Base-by-base conservation (phyloP, 1,140 invertebrate species). In the Hydropsyche tenuis region DNA sequence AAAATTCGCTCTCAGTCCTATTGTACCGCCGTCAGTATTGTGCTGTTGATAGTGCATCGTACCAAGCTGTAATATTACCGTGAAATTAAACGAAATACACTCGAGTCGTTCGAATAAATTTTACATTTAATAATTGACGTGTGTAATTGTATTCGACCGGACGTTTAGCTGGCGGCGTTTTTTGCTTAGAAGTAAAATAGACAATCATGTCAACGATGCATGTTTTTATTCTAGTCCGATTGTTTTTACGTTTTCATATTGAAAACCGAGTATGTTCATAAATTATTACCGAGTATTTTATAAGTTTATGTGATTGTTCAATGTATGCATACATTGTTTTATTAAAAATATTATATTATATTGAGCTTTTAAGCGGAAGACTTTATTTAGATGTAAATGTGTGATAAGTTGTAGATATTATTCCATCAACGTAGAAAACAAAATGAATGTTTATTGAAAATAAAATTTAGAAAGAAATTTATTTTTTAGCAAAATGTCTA, bases 351-450 rank as follows among this genome's bases (percentile, higher is more conserved):
- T 60, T 14, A 23, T 23, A 60, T 37, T 60, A 60, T 60, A 60
- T 60, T 60, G 56, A 60, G 56, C 56, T 60, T 60, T 60, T 60
- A 60, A 60, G 56, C 56, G 12, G 56, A 60, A 60, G 56, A 60
- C 56, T 60, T 60, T 60, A 60, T 25, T 23, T 60, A 60, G 22
- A 18, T 11, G 20, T 53, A 37, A 53, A 53, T 53, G 48, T 53
- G 48, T 53, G 9, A 53, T n/a, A 53, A 53, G 48, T 53, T 53
- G 16, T 53, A 53, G 48, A 53, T 53, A 53, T 53, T 48, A 48
- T 48, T n/a, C 46, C 16, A 7, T 53, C 48, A 53, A 18, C 18
- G 48, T 53, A 53, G 48, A 20, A 9, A 53, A 53, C 30, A 53
- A 7, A 18, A 53, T 53, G 18, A 53, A 53, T 53, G 16, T 18